Base-by-base conservation (phyloP, 1,140 invertebrate genomes). In the Goniozus legneri region DNA sequence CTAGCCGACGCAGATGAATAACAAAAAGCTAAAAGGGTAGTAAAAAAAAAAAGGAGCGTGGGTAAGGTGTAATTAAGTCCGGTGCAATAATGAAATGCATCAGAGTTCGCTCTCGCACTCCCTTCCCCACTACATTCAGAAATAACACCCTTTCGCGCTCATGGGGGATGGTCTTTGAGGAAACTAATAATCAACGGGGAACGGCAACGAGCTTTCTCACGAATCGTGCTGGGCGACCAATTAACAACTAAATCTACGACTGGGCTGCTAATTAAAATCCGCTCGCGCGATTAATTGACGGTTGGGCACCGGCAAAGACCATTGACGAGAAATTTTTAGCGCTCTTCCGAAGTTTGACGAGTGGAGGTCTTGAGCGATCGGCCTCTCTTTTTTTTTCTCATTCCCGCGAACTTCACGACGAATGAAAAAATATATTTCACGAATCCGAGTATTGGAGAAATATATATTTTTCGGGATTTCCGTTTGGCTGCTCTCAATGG, bases 121-220 rank as follows among this genome's bases (percentile, higher is more conserved):
- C 24, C 18, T 42, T 32, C 22, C 8, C 41, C 31, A 39, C n/a
- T n/a, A n/a, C n/a, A n/a, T n/a, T n/a, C n/a, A 51, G 57, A 58
- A 59, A 59, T 58, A 54, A 55, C 51, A 54, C 43, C 56, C 47
- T 44, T 48, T 31, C 15, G 8, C 3, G 19, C 19, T 39, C 39
- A 19, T n/a, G 14, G 43, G 38, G 50, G 44, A 50, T 41, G 47
- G 32, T 35, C 41, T 52, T 57, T 57, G 38, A 44, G 44, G 44
- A 32, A 50, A 34, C 50, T 36, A 41, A 50, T 52, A 53, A 58
- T 58, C 35, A 40, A 15, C 53, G 22, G 15, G 51, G 32, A 54
- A 50, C 62, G 58, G 59, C 56, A 67, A 68, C 65, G 60, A 58
- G 58, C 59, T 62, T 64, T 68, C 65, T 67, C 65, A 67, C 65